A percentile compares a stretch with the other conserved stretches of the same genome.
These are phyloP conservation scores for Todiramphus chloris DNA, from an alignment of 2,113 vertebrate species.

Conservation along the genomic window DNA sequence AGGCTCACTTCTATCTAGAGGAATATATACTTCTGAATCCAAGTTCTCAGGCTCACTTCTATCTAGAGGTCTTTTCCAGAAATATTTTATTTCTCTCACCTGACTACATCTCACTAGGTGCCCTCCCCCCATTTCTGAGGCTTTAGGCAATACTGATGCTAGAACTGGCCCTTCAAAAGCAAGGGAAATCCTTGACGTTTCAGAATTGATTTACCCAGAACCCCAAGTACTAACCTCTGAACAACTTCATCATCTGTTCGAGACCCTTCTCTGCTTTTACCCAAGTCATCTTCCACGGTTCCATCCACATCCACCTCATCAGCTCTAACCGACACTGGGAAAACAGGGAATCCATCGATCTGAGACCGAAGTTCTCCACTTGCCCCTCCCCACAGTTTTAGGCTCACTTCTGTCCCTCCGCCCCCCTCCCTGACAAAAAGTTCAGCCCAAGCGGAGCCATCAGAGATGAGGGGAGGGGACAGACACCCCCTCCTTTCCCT, in stretches of 20 bases:
- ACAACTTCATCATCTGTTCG: conserved; percentile 93
- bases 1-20: rapidly evolving
- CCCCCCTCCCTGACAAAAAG: rapidly evolving
- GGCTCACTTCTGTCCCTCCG: too few relatives aligned
- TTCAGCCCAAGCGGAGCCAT: rapidly evolving
- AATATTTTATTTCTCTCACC: background rate
- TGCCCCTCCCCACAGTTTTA: rapidly evolving
- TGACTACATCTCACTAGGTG: rapidly evolving
- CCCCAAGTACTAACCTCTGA: conserved; percentile 80
- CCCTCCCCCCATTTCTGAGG: rapidly evolving
- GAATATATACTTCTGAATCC: background rate
- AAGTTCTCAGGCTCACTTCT: background rate
- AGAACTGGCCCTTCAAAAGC: rapidly evolving
- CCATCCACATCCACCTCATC: conserved; percentile 85
- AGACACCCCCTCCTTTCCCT: background rate
- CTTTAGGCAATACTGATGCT: background rate
- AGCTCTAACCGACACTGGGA: conserved; percentile 72
- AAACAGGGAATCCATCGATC: background rate
- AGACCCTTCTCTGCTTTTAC: conserved; percentile 94
- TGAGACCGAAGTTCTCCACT: rapidly evolving
- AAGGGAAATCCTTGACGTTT: rapidly evolving
- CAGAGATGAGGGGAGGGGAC: rapidly evolving
- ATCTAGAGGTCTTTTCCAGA: rapidly evolving
- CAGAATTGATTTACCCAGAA: background rate
- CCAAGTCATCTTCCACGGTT: conserved; percentile 89